Percentiles rank a stretch among this genome's conserved stretches.
Evolutionary conservation across 2,888 invertebrate species (phyloP).

Genomic region (Erpobdella octoculata): DNA sequence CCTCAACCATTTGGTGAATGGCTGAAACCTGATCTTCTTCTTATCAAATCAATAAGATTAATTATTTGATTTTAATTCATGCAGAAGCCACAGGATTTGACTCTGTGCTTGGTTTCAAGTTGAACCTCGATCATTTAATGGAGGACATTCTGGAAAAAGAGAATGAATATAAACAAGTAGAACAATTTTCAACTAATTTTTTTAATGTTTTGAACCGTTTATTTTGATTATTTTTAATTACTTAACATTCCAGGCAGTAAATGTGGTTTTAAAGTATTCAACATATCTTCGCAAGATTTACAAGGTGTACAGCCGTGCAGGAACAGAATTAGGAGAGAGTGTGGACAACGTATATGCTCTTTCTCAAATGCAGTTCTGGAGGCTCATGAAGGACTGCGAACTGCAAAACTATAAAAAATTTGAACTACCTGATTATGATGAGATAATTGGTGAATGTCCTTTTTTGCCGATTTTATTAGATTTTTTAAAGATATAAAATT

Average conservation of each 20-base stretch:
- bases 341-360: conserved; percentile 51
- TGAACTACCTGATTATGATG: conserved; percentile 48
- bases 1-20: conserved; percentile 46
- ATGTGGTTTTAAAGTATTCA: conserved; percentile 49
- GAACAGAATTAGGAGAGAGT: conserved; percentile 41
- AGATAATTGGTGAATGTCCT: conserved; percentile 12
- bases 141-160: too few species aligned
- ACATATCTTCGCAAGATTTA: conserved; percentile 48
- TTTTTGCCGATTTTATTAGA: too few species aligned
- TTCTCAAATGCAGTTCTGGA: conserved; percentile 52
- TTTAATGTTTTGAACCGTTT: background rate
- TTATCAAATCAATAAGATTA: background rate
- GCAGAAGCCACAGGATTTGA: background rate
- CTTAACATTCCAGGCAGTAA: conserved; percentile 41
- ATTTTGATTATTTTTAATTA: background rate
- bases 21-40: background rate
- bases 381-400: conserved; percentile 50
- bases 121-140: too few species aligned
- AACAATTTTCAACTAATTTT: too few species aligned
- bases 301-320: conserved; percentile 48
- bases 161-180: background rate
- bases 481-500: too few species aligned
- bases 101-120: too few species aligned
- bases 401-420: conserved; percentile 43
- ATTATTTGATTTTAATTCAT: background rate